Percentiles rank a stretch among this genome's conserved stretches.
These are phyloP conservation scores for Xestoiulus laeticollis DNA, from an alignment of 2,888 invertebrate genomes.

Conservation along the genomic window DNA sequence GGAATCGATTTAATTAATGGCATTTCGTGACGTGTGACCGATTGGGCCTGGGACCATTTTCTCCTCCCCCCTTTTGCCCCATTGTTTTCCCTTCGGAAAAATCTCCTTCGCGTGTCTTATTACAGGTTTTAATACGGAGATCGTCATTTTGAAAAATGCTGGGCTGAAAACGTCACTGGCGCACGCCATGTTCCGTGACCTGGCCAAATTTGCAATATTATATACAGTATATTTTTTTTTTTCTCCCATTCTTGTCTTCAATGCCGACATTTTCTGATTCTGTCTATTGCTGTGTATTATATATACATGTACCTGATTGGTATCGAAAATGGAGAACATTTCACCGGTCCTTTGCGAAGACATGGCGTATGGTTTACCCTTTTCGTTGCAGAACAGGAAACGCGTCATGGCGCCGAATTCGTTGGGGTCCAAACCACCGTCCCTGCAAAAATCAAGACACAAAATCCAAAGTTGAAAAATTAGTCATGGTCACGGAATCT, in stretches of 20 bases:
- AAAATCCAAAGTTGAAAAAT: too few relatives aligned
- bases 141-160: too few relatives aligned
- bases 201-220: background rate
- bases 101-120: too few relatives aligned
- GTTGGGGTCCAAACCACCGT: slow-evolving; percentile 77
- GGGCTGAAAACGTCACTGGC: background rate
- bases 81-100: background rate
- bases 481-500: too few relatives aligned
- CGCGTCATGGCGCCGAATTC: slow-evolving; percentile 86
- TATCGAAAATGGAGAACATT: slow-evolving; percentile 83
- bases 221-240: background rate
- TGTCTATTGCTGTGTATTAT: too few relatives aligned
- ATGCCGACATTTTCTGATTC: too few relatives aligned
- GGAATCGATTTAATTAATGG: background rate
- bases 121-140: too few relatives aligned
- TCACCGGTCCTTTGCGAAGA: slow-evolving; percentile 76
- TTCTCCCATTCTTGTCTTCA: too few relatives aligned
- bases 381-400: slow-evolving; percentile 85
- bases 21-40: background rate
- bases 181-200: background rate
- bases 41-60: background rate
- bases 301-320: slow-evolving; percentile 67
- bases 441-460: slow-evolving; percentile 71
- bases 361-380: slow-evolving; percentile 82
- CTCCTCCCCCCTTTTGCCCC: background rate